Conservation (phyloP, 2,888 invertebrate species). For the Eucera pruinosa region DNA sequence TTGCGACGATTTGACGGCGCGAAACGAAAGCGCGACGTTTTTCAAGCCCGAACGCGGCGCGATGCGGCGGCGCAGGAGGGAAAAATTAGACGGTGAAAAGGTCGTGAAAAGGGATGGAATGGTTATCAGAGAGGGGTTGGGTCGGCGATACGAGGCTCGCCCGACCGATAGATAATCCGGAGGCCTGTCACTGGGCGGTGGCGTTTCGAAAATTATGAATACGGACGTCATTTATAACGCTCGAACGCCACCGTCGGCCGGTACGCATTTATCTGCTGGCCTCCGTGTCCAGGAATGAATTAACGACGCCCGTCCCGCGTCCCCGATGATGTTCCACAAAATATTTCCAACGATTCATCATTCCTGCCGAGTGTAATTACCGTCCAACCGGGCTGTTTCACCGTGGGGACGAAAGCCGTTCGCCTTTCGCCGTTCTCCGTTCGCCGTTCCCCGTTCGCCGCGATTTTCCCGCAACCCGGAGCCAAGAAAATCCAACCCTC, state of each 20-base stretch:
- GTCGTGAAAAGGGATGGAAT: slow-evolving; percentile 5
- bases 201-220: slow-evolving; percentile 76
- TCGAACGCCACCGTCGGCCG: slow-evolving; percentile 64
- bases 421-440: neutral
- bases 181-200: slow-evolving; percentile 56
- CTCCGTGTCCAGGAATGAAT: slow-evolving; percentile 71
- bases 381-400: slow-evolving; percentile 54
- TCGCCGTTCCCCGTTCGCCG: neutral
- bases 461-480: slow-evolving; percentile 32
- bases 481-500: slow-evolving; percentile 22
- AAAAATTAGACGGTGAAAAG: slow-evolving; percentile 52
- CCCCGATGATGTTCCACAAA: slow-evolving; percentile 74
- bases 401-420: neutral
- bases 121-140: slow-evolving; percentile 36
- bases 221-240: slow-evolving; percentile 77
- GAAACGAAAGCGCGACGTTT: no score
- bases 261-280: slow-evolving; percentile 69
- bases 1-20: no score
- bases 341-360: slow-evolving; percentile 78
- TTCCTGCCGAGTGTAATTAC: slow-evolving; percentile 75
- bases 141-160: slow-evolving; percentile 38
- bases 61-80: neutral
- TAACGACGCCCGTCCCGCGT: slow-evolving; percentile 69
- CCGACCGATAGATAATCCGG: slow-evolving; percentile 63
- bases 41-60: no score